Evolutionary conservation across 1,140 invertebrate species (phyloP).

Genomic region (Pinna nobilis): DNA sequence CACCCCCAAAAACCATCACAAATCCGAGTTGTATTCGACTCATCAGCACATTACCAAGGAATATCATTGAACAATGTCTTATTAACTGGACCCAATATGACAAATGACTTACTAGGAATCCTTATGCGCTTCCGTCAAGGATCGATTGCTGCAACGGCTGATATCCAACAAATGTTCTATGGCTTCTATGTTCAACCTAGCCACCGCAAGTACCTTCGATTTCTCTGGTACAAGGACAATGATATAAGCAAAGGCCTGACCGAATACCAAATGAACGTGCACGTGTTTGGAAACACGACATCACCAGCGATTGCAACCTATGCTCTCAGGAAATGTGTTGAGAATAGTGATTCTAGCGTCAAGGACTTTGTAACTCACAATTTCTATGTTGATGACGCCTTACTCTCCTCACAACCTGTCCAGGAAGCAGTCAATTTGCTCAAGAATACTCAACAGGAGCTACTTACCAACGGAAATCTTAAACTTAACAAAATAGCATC

Average conservation of each 20-base stretch:
- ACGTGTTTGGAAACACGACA: conserved; percentile 16
- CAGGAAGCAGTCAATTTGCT: conserved; percentile 9
- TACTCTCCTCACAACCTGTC: not conserved
- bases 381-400: conserved; percentile 33
- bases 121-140: conserved; percentile 40
- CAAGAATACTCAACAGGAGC: not conserved
- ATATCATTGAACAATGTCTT: conserved; percentile 52
- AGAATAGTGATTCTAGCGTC: not conserved
- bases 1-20: conserved; percentile 33
- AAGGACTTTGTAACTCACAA: conserved; percentile 34
- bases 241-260: not conserved
- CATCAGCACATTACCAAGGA: conserved; percentile 10
- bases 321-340: conserved; percentile 5
- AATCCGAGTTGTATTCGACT: conserved; percentile 36
- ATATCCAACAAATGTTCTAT: conserved; percentile 44
- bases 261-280: conserved; percentile 33
- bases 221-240: conserved; percentile 15
- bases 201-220: conserved; percentile 25
- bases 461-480: not conserved
- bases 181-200: not conserved
- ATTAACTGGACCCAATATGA: conserved; percentile 64
- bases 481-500: conserved; percentile 28
- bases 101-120: conserved; percentile 50
- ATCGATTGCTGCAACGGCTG: conserved; percentile 18
- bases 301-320: conserved; percentile 37